Conservation (phyloP, 2,797 vertebrate species). For the Siniperca obscura region DNA sequence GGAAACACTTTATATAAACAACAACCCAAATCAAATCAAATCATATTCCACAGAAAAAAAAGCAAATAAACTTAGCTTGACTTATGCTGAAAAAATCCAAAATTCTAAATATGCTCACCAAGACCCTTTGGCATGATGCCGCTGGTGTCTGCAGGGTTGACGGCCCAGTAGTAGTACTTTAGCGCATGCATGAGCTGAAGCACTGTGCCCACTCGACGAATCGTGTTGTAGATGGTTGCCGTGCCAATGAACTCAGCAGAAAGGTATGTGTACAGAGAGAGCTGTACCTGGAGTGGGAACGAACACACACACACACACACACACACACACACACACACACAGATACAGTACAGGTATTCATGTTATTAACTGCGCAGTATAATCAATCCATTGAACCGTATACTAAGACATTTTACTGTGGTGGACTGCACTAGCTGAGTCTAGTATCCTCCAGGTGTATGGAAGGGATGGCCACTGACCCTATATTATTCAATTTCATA, state of each 20-base stretch:
- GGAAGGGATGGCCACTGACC: slow-evolving; percentile 49
- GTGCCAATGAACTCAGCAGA: slow-evolving; percentile 96
- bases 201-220: slow-evolving; percentile 94
- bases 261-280: slow-evolving; percentile 94
- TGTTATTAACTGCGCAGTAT: slow-evolving; percentile 19
- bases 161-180: slow-evolving; percentile 97
- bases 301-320: slow-evolving; percentile 2
- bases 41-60: slow-evolving; percentile 3
- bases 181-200: slow-evolving; percentile 94
- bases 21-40: slow-evolving; percentile 29
- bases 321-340: neutral
- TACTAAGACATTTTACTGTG: neutral
- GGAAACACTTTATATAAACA: slow-evolving; percentile 41
- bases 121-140: slow-evolving; percentile 91
- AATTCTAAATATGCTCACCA: slow-evolving; percentile 81
- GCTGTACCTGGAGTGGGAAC: slow-evolving; percentile 88
- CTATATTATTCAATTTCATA: slow-evolving; percentile 55
- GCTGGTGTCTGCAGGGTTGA: slow-evolving; percentile 92
- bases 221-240: slow-evolving; percentile 92
- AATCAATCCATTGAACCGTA: slow-evolving; percentile 6
- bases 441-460: slow-evolving; percentile 40
- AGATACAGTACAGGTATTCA: neutral
- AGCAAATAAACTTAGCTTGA: neutral
- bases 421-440: slow-evolving; percentile 31
- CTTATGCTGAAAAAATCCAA: neutral